Conservation (phyloP, 64 coral and sea anemone species). For the Pocillopora damicornis region DNA sequence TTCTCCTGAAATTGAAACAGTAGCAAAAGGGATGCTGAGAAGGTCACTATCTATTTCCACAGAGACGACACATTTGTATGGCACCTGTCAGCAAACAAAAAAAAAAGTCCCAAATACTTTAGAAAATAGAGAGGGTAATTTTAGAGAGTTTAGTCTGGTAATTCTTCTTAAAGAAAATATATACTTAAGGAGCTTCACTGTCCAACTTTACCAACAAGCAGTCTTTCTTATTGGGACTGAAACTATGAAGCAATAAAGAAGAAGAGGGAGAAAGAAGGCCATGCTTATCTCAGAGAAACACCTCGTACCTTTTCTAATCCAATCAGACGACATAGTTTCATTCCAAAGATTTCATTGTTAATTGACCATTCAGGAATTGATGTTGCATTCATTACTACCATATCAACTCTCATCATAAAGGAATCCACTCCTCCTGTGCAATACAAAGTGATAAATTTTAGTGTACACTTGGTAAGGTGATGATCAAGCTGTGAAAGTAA, state of each 20-base stretch:
- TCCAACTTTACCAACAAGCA: too few species aligned
- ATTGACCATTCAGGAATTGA: constrained; percentile 5
- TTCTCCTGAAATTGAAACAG: constrained; percentile 15
- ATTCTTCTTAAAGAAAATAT: too few species aligned
- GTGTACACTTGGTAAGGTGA: too few species aligned
- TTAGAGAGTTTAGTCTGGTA: too few species aligned
- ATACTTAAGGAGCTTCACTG: too few species aligned
- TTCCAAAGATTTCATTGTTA: constrained; percentile 26
- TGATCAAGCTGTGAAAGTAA: too few species aligned
- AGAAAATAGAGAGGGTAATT: not conserved
- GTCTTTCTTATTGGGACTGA: too few species aligned
- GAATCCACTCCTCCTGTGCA: constrained; percentile 71
- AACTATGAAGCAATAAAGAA: too few species aligned
- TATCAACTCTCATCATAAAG: constrained; percentile 46
- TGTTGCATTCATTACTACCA: constrained; percentile 13
- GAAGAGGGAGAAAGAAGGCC: too few species aligned
- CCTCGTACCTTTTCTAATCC: constrained; percentile 57
- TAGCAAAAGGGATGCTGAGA: constrained; percentile 55
- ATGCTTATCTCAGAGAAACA: not conserved
- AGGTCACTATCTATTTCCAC: constrained; percentile 43
- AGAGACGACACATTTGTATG: constrained; percentile 63
- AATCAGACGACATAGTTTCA: constrained; percentile 57
- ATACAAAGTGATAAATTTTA: not conserved
- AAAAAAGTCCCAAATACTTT: not conserved
- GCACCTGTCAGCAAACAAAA: constrained; percentile 27